Evolutionary conservation across 2,113 vertebrate species (phyloP), one percentile per base, ranked within the genome.

Genomic region (Amphiprion percula): DNA sequence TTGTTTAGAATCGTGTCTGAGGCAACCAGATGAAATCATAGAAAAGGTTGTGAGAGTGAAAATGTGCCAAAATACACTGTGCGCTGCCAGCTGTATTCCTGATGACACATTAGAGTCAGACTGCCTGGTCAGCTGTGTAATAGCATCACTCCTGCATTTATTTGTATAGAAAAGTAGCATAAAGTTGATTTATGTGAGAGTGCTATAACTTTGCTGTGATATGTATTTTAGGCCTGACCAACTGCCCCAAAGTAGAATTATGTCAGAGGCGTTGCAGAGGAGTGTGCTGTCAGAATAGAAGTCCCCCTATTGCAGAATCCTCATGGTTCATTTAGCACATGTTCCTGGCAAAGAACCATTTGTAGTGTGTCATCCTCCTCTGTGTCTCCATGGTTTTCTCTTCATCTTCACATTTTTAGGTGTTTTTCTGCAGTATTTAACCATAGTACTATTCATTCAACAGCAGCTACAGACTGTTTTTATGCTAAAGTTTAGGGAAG

Each of bases 21-120:
- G 23, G 41, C 28, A 30, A 68, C 41, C 19, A 9, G 26, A 52
- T 74, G 44, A 82, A 62, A 54, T 78, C 12, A 54, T 26, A 50
- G 58, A 59, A n/a, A 3, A 30, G 77, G 39, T 26, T 47, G 58
- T 66, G 55, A 76, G 52, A 69, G 56, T 67, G 4, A 60, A 55
- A 28, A 64, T 14, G 1, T 8, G 9, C 24, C 14, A 17, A 24
- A 68, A 46, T 7, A 44, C 14, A 16, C 41, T 44, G 41, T 15
- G 9, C 1, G 33, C 33, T 10, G 33, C 33, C 33, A 37, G 8
- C 9, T 37, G 33, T 37, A 7, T 37, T 65, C 10, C 8, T 28
- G 28, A 26, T 77, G 37, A 60, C 15, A 19, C 5, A 1, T 41
- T 12, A 26, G 14, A 77, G 30, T 44, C 24, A 41, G 26, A 63